Percentiles rank a stretch among this genome's conserved stretches.
phyloP scores from a whole-genome alignment of 2,797 vertebrate genomes.

The Leucoraja ocellata region DNA sequence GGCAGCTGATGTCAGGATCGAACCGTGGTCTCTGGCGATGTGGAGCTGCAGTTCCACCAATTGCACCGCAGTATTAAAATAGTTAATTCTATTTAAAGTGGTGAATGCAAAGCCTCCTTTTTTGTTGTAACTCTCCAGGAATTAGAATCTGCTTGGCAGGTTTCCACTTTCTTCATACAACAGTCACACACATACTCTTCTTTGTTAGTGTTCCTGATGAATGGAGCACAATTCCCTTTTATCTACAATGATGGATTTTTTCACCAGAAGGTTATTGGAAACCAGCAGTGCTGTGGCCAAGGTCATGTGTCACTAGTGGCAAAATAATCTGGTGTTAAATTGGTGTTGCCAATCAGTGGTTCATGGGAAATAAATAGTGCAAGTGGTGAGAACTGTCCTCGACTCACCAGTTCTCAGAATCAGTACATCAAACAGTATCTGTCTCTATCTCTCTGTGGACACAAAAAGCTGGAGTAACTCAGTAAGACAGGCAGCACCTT shows the following conservation, averaged over 20 bases:
- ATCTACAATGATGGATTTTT: not conserved
- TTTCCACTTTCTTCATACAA: not conserved
- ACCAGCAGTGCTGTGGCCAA: not conserved
- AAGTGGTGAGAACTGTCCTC: not conserved
- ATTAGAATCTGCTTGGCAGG: not conserved
- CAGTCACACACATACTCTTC: not conserved
- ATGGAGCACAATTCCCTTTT: not conserved
- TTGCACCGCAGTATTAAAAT: no score
- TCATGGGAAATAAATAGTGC: not conserved
- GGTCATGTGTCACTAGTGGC: not conserved
- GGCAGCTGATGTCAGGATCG: no score
- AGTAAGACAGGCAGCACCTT: no score
- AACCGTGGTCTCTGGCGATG: no score
- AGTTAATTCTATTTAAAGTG: no score
- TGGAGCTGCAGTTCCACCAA: no score
- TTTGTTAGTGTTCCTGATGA: not conserved
- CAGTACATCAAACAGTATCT: not conserved
- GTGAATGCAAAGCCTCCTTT: not conserved
- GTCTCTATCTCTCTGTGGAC: not conserved
- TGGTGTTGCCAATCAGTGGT: not conserved
- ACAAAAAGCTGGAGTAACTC: no score
- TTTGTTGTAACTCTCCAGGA: not conserved
- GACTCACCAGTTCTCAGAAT: not conserved
- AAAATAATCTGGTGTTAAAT: not conserved
- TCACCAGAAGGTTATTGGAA: not conserved